phyloP scores from a whole-genome alignment of 2,888 invertebrate species.

The Bedellia somnulentella region DNA sequence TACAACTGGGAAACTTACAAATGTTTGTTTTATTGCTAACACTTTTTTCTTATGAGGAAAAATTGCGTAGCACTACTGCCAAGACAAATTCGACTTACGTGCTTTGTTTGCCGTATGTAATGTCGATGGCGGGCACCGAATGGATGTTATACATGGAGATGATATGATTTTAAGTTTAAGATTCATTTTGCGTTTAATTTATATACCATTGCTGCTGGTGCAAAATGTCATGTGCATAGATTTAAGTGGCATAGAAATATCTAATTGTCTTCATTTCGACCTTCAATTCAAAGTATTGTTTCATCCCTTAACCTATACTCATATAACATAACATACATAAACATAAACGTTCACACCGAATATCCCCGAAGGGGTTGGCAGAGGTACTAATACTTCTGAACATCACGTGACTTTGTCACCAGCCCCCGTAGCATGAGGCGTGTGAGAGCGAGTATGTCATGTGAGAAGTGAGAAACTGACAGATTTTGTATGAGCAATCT shows the following conservation, averaged over 20 bases:
- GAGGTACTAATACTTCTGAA: too few relatives aligned
- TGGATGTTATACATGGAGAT: too few relatives aligned
- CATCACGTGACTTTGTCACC: too few relatives aligned
- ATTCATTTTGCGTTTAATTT: neutral
- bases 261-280: neutral
- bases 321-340: too few relatives aligned
- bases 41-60: slow-evolving; percentile 1
- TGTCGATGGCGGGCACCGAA: neutral
- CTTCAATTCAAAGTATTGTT: neutral
- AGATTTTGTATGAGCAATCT: too few relatives aligned
- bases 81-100: slow-evolving; percentile 3
- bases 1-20: neutral
- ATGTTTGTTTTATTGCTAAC: slow-evolving; percentile 1
- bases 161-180: too few relatives aligned
- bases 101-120: neutral
- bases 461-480: too few relatives aligned
- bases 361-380: too few relatives aligned
- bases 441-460: too few relatives aligned
- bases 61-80: neutral
- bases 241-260: neutral
- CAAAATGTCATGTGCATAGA: neutral
- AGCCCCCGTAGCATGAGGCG: too few relatives aligned
- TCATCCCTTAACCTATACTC: too few relatives aligned
- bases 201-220: neutral
- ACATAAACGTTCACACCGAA: too few relatives aligned